These are phyloP conservation scores for Aethes cnicana DNA, from an alignment of 2,888 invertebrate species.

Conservation along the genomic window DNA sequence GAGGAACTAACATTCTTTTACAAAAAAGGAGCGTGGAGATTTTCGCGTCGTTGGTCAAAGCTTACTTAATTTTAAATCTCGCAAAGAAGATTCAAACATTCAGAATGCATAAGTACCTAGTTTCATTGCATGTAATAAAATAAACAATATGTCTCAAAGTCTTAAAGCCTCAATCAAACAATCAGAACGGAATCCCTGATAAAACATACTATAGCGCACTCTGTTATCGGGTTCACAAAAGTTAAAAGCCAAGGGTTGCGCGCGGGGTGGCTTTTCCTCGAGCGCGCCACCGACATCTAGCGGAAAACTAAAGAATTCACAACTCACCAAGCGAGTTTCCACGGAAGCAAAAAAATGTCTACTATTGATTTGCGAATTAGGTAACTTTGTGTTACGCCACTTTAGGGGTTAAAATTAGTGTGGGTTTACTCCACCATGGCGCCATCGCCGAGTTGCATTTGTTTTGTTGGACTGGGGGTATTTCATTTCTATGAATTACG, in stretches of 20 bases:
- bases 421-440: too few relatives aligned
- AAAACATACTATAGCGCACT: slow-evolving; percentile 55
- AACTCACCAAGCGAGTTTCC: slow-evolving; percentile 22
- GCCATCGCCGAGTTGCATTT: too few relatives aligned
- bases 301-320: slow-evolving; percentile 61
- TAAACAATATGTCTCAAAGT: too few relatives aligned
- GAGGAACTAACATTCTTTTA: slow-evolving; percentile 16
- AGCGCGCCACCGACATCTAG: slow-evolving; percentile 63
- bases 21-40: slow-evolving; percentile 10
- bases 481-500: too few relatives aligned
- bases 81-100: too few relatives aligned
- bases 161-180: too few relatives aligned
- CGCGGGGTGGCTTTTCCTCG: slow-evolving; percentile 44
- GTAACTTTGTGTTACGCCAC: too few relatives aligned
- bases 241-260: slow-evolving; percentile 40
- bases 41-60: slow-evolving; percentile 1
- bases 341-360: slow-evolving; percentile 12
- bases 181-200: too few relatives aligned
- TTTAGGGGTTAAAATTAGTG: too few relatives aligned
- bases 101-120: too few relatives aligned
- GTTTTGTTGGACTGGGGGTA: too few relatives aligned
- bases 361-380: slow-evolving; percentile 11
- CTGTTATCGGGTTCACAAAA: slow-evolving; percentile 55
- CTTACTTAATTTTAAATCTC: slow-evolving; percentile 26
- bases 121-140: too few relatives aligned